Conservation (phyloP, 2,797 vertebrate species). For the Hirundo rustica region DNA sequence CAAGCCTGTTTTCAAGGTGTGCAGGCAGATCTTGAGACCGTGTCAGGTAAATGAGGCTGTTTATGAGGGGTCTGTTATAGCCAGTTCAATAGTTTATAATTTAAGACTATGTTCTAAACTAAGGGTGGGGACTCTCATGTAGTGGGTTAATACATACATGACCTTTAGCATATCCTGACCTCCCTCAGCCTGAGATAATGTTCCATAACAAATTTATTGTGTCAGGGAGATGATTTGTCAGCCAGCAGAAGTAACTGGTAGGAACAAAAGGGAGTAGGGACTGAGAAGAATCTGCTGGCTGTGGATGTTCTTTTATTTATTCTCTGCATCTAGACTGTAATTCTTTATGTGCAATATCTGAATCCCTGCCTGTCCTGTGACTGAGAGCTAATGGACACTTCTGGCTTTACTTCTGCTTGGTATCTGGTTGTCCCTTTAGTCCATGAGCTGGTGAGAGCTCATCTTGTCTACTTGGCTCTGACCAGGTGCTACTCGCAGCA, state of each 20-base stretch:
- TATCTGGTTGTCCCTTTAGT: not conserved
- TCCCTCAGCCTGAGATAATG: constrained; percentile 72
- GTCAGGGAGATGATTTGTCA: constrained; percentile 66
- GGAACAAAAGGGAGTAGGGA: constrained; percentile 39
- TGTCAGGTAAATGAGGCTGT: constrained; percentile 51
- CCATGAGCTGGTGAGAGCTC: not conserved
- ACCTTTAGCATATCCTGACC: constrained; percentile 72
- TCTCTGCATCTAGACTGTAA: not conserved
- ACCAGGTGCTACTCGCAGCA: not conserved
- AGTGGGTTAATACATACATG: constrained; percentile 66
- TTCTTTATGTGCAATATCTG: not conserved
- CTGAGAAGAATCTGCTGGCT: not conserved
- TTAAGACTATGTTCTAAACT: constrained; percentile 50
- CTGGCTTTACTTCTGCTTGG: not conserved
- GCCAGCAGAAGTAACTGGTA: constrained; percentile 45
- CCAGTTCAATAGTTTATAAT: constrained; percentile 42
- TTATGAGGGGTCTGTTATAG: constrained; percentile 37
- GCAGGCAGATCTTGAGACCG: not conserved
- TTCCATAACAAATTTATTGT: constrained; percentile 75
- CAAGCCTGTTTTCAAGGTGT: not conserved
- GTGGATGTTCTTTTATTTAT: constrained; percentile 42
- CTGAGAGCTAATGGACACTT: not conserved
- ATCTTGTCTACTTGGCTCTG: not conserved
- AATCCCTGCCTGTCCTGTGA: not conserved
- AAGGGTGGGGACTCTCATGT: constrained; percentile 40